These are phyloP conservation scores for Clarias laeviceps DNA, from an alignment of 2,797 vertebrate genomes.

Conservation along the genomic window DNA sequence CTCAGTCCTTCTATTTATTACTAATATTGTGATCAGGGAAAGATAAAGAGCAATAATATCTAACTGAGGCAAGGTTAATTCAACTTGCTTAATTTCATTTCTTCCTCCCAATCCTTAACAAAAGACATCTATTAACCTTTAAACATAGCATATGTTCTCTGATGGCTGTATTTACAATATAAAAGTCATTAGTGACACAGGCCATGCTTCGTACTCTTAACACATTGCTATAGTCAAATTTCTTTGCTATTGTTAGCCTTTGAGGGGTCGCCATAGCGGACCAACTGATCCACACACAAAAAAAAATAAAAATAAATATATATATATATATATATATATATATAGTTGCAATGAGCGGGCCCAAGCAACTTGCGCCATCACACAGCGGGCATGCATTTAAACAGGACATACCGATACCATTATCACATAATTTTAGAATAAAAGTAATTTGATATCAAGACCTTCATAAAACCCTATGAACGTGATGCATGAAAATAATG, in stretches of 20 bases:
- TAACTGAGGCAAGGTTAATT: neutral
- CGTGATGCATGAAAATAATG: too few relatives aligned
- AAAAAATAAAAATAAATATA: neutral
- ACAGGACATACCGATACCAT: too few relatives aligned
- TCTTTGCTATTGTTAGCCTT: neutral
- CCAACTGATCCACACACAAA: too few relatives aligned
- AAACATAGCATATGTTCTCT: neutral
- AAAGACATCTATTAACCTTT: neutral
- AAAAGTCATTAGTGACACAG: neutral
- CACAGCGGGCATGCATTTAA: too few relatives aligned
- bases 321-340: neutral
- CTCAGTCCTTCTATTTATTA: neutral
- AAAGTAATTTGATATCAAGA: too few relatives aligned
- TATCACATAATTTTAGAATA: too few relatives aligned
- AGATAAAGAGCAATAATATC: neutral
- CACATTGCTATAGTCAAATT: neutral
- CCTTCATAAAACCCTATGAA: too few relatives aligned
- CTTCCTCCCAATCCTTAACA: neutral
- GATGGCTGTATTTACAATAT: neutral
- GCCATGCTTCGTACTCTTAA: neutral
- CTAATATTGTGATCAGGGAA: neutral
- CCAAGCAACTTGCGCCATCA: too few relatives aligned
- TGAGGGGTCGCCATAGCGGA: too few relatives aligned
- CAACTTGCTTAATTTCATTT: neutral
- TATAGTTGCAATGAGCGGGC: too few relatives aligned